phyloP scores from a whole-genome alignment of 1,140 invertebrate genomes.

The Cyclina sinensis region DNA sequence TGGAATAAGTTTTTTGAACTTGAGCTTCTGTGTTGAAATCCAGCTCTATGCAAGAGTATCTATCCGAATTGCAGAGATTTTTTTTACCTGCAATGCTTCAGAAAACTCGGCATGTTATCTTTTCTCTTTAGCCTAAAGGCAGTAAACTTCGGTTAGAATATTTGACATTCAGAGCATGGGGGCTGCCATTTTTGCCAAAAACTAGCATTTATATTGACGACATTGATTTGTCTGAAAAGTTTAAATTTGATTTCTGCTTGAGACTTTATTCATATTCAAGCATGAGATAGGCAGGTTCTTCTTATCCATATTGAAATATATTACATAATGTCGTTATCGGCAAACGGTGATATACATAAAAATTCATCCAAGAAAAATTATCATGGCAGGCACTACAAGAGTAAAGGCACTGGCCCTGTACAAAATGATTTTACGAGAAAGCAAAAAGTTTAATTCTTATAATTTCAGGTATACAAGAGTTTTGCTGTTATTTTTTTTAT shows the following conservation, averaged over 20 bases:
- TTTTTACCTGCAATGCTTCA: background rate
- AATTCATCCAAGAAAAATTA: constrained; percentile 7
- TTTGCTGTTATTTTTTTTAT: too few species aligned
- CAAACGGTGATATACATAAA: constrained; percentile 17
- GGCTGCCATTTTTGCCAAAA: background rate
- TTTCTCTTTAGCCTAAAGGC: too few species aligned
- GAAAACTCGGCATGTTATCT: background rate
- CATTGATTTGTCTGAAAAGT: too few species aligned
- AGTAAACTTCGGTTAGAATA: too few species aligned
- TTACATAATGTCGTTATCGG: constrained; percentile 51
- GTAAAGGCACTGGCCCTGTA: constrained; percentile 76
- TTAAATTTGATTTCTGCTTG: too few species aligned
- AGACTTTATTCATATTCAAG: too few species aligned
- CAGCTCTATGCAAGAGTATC: too few species aligned
- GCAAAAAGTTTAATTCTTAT: constrained; percentile 80
- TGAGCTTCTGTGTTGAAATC: too few species aligned
- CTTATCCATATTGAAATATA: background rate
- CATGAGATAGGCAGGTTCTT: too few species aligned
- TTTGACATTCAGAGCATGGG: background rate
- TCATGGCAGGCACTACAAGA: constrained; percentile 74
- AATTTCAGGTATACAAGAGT: constrained; percentile 84
- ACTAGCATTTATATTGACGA: too few species aligned
- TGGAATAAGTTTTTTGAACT: too few species aligned
- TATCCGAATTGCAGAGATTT: too few species aligned
- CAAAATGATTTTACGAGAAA: constrained; percentile 77